Evolutionary conservation across 1,140 invertebrate genomes (phyloP), one percentile per base, ranked within the genome.

Genomic region (Alviniconcha marisindica): DNA sequence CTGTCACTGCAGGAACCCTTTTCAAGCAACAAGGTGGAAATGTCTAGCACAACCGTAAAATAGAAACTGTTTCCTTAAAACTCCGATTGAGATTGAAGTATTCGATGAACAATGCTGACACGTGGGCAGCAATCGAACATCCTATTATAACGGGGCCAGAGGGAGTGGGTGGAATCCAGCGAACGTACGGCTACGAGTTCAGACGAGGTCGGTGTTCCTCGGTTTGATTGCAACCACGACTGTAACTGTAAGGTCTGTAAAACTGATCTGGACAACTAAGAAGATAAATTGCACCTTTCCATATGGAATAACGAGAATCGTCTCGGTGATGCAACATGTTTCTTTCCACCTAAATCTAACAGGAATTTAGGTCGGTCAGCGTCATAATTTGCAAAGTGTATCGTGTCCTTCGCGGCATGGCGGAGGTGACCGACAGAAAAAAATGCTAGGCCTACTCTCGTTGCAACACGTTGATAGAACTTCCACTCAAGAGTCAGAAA

Each of bases 401-500:
- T 69, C 69, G 77, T 85, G 86, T 84, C 86, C 84, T 87, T 87
- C 86, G 81, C 82, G 71, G 84, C 82, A 83, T 74, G 69, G 80
- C 83, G 73, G 80, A 86, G 79, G 83, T 86, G 85, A 84, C 85
- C 83, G 85, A 77, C 51, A 56, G 51, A 40, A 28, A 66, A 80
- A 78, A 78, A 60, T n/a, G n/a, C n/a, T n/a, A n/a, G 54, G 15
- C 36, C 33, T 76, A n/a, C 42, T 51, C 73, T 54, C 73, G 73
- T 51, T 14, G 31, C 31, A 76, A 14, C 42, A 51, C 96, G 94
- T 96, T 96, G 93, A 97, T 96, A 88, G 95, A 95, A 93, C 97
- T 96, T 88, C 95, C 95, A 94, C 97, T 96, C 89, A 97, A 95
- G 84, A 96, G 96, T 92, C 96, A 95, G 95, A 97, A 97, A 94